Evolutionary conservation across 2,888 invertebrate genomes (phyloP), one percentile per base, ranked within the genome.

Genomic region (Ennomos quercinarius): DNA sequence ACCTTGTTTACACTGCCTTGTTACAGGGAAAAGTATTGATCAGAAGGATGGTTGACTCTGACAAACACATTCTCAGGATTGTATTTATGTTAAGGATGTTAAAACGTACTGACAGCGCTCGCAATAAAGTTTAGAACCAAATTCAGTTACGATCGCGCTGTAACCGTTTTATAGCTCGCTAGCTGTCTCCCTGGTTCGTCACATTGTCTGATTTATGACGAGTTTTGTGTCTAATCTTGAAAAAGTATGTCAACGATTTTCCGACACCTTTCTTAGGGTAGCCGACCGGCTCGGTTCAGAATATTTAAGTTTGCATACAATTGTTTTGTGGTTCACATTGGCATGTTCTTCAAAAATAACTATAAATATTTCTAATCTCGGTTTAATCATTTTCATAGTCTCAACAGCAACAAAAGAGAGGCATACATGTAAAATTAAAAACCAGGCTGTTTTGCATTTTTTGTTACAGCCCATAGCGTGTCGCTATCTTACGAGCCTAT

Each of bases 81-180:
- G 57, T 60, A 64, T 59, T 54, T 54, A 67, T 70, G 60, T 54
- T 49, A 56, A 57, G 66, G 66, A 69, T 72, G 67, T 72, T 63
- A 66, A 69, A 66, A 65, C 63, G 63, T 61, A 61, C 63, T 69
- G 66, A 72, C 71, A 58, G 68, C 65, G 54, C 55, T 61, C 43
- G 71, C 68, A 70, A 70, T 78, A 78, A 79, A 79, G 66, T 72
- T 53, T 66, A 68, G 71, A 72, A 68, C 63, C 67, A 67, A 74
- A 74, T 74, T 72, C 68, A 67, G 70, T 71, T 72, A 73, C 70
- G 70, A 71, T 64, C 68, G 54, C 50, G 71, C 61, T 63, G 68
- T 73, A 70, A 71, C 68, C 64, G 69, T 73, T 80, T 79, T 77
- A 77, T 64, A 52, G 64, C 56, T 41, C 17, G 10, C 53, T 51